These are phyloP conservation scores for Automeris io DNA, from an alignment of 2,888 invertebrate species.

Conservation along the genomic window DNA sequence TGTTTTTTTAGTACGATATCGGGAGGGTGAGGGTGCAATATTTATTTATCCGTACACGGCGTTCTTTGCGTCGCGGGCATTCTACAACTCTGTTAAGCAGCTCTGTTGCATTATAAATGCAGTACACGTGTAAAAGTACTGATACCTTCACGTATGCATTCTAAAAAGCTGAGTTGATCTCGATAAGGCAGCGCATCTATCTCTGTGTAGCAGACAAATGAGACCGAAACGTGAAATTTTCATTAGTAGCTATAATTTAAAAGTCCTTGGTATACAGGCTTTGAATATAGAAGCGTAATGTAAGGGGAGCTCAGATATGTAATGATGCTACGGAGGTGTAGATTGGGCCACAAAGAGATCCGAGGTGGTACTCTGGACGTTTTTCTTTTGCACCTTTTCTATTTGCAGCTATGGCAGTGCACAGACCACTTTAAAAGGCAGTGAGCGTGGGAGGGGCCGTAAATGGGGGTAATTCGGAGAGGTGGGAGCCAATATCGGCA, in stretches of 20 bases:
- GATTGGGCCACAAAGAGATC: constrained; percentile 76
- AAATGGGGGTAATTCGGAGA: constrained; percentile 75
- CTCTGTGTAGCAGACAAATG: constrained; percentile 57
- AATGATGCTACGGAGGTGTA: constrained; percentile 68
- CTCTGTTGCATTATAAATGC: constrained; percentile 57
- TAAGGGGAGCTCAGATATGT: constrained; percentile 67
- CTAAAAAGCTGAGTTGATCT: constrained; percentile 56
- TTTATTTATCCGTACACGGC: constrained; percentile 70
- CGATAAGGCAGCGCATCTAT: constrained; percentile 63
- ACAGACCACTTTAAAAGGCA: constrained; percentile 76
- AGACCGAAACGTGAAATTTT: constrained; percentile 70
- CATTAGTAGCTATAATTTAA: constrained; percentile 68
- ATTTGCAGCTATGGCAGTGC: constrained; percentile 72
- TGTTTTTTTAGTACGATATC: constrained; percentile 74
- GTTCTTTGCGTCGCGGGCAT: constrained; percentile 53
- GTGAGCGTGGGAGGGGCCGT: constrained; percentile 63
- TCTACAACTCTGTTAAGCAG: constrained; percentile 47
- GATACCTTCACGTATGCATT: constrained; percentile 46
- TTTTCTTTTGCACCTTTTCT: constrained; percentile 72
- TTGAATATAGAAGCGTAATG: constrained; percentile 72
- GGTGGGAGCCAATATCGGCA: constrained; percentile 72
- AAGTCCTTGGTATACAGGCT: constrained; percentile 62
- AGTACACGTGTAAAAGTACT: constrained; percentile 50
- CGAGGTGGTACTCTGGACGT: constrained; percentile 67
- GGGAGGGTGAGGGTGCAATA: constrained; percentile 76